Evolutionary conservation across 2,797 vertebrate genomes (phyloP), one percentile per base, ranked within the genome.

Genomic region (Huso huso): DNA sequence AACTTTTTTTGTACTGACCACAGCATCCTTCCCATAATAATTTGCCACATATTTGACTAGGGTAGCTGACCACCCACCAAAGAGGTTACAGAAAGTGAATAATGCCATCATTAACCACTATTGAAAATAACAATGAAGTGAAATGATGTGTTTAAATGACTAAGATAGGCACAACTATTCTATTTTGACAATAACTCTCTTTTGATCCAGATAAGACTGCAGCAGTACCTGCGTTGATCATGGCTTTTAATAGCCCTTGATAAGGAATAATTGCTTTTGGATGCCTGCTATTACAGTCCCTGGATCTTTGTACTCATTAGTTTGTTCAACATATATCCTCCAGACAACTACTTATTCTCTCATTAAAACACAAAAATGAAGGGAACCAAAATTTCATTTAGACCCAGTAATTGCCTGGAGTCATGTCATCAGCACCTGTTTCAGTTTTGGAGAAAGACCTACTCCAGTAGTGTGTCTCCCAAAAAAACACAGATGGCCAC

Each of bases 261-360:
- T 87, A 87, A 87, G 78, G 63, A 70, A 69, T 84, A 83, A 88
- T 89, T 80, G 82, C 80, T 81, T 78, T 73, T 48, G 64, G 66
- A 85, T 81, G 67, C 57, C 68, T 75, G 74, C 70, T 77, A 71
- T 78, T 71, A 70, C 76, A 79, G 59, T 70, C 65, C 68, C 67
- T 63, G 50, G 66, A 66, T 73, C 68, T 55, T 72, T 71, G 75
- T 68, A 71, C 79, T 82, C 78, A 79, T 83, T 82, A 75, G 69
- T 66, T 69, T 72, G 68, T 74, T 74, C 69, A 80, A 77, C 74
- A 63, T 72, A 71, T 77, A 65, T 71, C 65, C 67, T 76, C 67
- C 73, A 74, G 62, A 77, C 68, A 75, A 70, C 64, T 74, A 65
- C 65, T 61, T 72, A 63, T 71, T 67, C 62, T 65, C 68, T 71